A percentile compares a stretch with the other conserved stretches of the same genome.
phyloP scores from a whole-genome alignment of 2,888 invertebrate genomes.

The Heliothis peltigera region DNA sequence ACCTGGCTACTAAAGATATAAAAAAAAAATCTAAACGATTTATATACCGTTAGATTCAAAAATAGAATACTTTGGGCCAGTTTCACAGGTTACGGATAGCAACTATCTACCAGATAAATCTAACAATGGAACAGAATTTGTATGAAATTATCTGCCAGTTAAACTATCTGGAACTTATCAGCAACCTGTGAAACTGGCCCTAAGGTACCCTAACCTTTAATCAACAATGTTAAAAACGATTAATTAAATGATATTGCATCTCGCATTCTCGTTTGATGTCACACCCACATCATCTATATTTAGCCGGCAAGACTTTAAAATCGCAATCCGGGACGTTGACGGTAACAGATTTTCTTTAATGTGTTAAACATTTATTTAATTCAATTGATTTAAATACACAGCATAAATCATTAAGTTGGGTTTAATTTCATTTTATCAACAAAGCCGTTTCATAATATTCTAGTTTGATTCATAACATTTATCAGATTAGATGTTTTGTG shows the following conservation, averaged over 20 bases:
- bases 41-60: too few relatives aligned
- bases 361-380: slow-evolving; percentile 29
- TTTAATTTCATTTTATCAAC: not conserved
- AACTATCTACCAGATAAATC: too few relatives aligned
- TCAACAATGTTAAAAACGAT: slow-evolving; percentile 8
- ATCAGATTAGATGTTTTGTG: not conserved
- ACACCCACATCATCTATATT: slow-evolving; percentile 48
- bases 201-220: not conserved
- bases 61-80: too few relatives aligned
- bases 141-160: too few relatives aligned
- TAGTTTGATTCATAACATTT: not conserved
- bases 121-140: too few relatives aligned
- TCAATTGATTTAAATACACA: slow-evolving; percentile 27
- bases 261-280: slow-evolving; percentile 33
- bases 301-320: slow-evolving; percentile 36
- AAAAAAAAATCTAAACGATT: too few relatives aligned
- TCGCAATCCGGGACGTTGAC: slow-evolving; percentile 13
- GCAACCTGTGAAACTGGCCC: too few relatives aligned
- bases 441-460: not conserved
- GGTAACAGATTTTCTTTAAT: slow-evolving; percentile 23
- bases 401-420: not conserved
- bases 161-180: too few relatives aligned
- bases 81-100: too few relatives aligned
- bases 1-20: too few relatives aligned
- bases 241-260: slow-evolving; percentile 29